Evolutionary conservation across 2,113 vertebrate species (phyloP).

Genomic region (Malurus alboscapulatus): DNA sequence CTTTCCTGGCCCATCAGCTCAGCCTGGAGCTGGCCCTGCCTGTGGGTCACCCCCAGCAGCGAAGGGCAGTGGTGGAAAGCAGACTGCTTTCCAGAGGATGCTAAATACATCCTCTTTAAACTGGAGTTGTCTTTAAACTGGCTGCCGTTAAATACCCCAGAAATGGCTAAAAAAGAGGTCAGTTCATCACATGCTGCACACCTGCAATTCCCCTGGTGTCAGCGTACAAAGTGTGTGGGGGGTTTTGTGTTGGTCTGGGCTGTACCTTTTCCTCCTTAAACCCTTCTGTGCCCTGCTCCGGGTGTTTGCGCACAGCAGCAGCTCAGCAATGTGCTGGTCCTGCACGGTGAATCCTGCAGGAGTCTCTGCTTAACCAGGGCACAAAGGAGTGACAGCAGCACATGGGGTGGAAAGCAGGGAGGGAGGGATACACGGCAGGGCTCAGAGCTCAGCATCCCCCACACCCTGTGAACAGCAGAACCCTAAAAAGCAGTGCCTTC

Average conservation of each 20-base stretch:
- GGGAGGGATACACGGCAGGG: neutral
- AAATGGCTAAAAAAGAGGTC: neutral
- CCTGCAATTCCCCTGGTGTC: neutral
- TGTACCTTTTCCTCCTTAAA: neutral
- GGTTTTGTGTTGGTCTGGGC: neutral
- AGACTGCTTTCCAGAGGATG: neutral
- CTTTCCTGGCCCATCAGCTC: neutral
- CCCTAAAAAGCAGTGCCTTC: neutral
- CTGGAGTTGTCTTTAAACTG: neutral
- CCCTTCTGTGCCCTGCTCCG: neutral
- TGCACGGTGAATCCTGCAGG: neutral
- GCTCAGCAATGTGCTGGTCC: neutral
- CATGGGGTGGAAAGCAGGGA: neutral
- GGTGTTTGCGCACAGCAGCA: neutral
- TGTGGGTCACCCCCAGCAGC: too few species aligned
- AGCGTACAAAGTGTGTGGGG: accelerated
- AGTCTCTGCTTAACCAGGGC: neutral
- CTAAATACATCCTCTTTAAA: too few species aligned
- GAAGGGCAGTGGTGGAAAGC: neutral
- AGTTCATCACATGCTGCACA: neutral
- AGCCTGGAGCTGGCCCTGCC: neutral
- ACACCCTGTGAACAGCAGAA: accelerated
- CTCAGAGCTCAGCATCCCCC: neutral
- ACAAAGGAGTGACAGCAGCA: neutral
- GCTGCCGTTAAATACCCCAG: neutral